Percentiles rank a stretch among this genome's conserved stretches.
Evolutionary conservation across 1,140 invertebrate species (phyloP).

Genomic region (Dolichoris vasculosae): DNA sequence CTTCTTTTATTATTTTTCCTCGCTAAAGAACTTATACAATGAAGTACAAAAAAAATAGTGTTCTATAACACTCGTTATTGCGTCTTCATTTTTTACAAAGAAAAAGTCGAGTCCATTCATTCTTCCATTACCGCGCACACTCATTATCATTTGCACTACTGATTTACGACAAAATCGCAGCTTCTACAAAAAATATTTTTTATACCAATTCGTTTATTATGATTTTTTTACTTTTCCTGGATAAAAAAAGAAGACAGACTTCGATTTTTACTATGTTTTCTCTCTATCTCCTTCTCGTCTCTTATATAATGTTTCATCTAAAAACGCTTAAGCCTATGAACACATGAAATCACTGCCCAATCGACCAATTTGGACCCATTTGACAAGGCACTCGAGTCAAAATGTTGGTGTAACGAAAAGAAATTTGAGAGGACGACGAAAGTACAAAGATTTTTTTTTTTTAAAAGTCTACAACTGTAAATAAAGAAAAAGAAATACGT

Average conservation of each 20-base stretch:
- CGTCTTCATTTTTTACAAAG: slow-evolving; percentile 17
- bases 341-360: slow-evolving; percentile 76
- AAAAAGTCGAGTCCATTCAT: slow-evolving; percentile 35
- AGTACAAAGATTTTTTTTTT: slow-evolving; percentile 37
- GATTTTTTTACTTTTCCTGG: not conserved
- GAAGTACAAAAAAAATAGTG: slow-evolving; percentile 19
- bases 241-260: slow-evolving; percentile 13
- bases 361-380: slow-evolving; percentile 73
- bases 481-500: not conserved
- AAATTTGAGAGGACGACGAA: slow-evolving; percentile 33
- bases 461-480: not conserved
- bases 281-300: slow-evolving; percentile 38
- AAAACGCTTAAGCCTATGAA: slow-evolving; percentile 74
- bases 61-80: slow-evolving; percentile 3
- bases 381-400: slow-evolving; percentile 69
- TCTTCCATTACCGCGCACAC: not conserved
- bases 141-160: slow-evolving; percentile 20
- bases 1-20: slow-evolving; percentile 15
- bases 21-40: slow-evolving; percentile 15
- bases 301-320: slow-evolving; percentile 41
- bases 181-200: slow-evolving; percentile 10
- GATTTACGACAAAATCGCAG: slow-evolving; percentile 8
- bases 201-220: slow-evolving; percentile 21
- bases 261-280: slow-evolving; percentile 40
- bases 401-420: slow-evolving; percentile 51